Conservation (phyloP, 2,113 vertebrate species). For the Fulica atra region DNA sequence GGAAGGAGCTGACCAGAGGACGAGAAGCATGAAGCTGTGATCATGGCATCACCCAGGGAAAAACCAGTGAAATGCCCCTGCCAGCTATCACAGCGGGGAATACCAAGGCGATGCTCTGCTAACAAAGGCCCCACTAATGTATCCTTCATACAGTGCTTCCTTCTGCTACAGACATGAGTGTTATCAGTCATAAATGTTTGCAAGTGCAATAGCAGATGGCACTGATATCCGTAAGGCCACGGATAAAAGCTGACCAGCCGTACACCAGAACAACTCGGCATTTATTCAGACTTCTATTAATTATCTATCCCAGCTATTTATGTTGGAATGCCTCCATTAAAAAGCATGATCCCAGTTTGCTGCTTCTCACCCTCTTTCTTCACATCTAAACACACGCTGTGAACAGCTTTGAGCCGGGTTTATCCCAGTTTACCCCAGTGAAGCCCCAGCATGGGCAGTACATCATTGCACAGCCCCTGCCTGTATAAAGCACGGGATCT, state of each 20-base stretch:
- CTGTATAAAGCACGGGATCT: rapidly evolving
- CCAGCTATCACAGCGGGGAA: not conserved
- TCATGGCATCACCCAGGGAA: not conserved
- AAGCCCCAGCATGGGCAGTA: not conserved
- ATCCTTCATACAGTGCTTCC: not conserved
- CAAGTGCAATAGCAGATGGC: not conserved
- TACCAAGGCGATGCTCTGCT: not conserved
- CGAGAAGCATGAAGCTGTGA: not conserved
- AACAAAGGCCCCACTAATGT: not conserved
- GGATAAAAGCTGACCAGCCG: not conserved
- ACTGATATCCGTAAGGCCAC: not conserved
- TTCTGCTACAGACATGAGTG: not conserved
- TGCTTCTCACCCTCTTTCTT: not conserved
- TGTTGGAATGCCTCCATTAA: not conserved
- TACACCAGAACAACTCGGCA: not conserved
- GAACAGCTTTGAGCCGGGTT: not conserved
- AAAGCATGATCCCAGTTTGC: not conserved
- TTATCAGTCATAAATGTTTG: not conserved
- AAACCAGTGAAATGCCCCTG: not conserved
- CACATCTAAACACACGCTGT: not conserved
- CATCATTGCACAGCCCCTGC: not conserved
- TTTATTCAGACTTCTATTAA: not conserved
- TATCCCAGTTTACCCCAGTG: not conserved
- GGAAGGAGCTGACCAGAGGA: not conserved
- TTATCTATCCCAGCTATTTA: not conserved